Evolutionary conservation across 2,797 vertebrate genomes (phyloP), one percentile per base, ranked within the genome.

Genomic region (Esox lucius): DNA sequence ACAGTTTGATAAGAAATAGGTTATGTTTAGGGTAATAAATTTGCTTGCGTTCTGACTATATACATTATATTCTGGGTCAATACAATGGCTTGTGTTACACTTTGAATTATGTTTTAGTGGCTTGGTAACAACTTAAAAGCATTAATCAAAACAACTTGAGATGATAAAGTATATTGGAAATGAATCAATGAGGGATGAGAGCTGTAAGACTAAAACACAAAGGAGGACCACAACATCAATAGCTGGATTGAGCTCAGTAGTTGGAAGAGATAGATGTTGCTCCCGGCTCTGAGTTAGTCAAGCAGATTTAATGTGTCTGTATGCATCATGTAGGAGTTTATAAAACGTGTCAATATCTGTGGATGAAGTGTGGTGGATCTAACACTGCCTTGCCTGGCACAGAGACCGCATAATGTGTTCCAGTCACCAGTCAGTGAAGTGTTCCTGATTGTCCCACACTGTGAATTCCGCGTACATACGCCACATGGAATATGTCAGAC

Each of bases 241-340:
- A 73, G 42, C 17, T 65, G 17, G 24, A 65, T 61, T 26, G n/a
- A 22, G 16, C 46, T 74, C n/a, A 67, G 46, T 46, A 15, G n/a
- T 28, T 13, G 46, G 64, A 16, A 7, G 51, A 53, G 51, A 53
- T 53, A n/a, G 72, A 74, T 51, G 72, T 28, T 51, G 31, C 59
- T 35, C 4, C 46, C 19, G 9, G 22, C 61, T 73, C 72, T 49
- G 19, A 31, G 61, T n/a, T 74, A 39, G 42, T 67, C 72, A 67
- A 51, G 62, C 62, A 74, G 16, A 35, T 53, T 11, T 53, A 67
- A 68, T 67, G 35, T 67, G 59, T 67, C 48, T 42, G 48, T 48
- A 66, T 65, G 31, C 24, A 16, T 66, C 49, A 24, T 31, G 72
- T 33, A 13, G 26, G 33, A 33, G 72, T 67, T 49, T n/a, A 74